A percentile compares a stretch with the other conserved stretches of the same genome.
Evolutionary conservation across 2,113 vertebrate genomes (phyloP).

Genomic region (Heliornis fulica): DNA sequence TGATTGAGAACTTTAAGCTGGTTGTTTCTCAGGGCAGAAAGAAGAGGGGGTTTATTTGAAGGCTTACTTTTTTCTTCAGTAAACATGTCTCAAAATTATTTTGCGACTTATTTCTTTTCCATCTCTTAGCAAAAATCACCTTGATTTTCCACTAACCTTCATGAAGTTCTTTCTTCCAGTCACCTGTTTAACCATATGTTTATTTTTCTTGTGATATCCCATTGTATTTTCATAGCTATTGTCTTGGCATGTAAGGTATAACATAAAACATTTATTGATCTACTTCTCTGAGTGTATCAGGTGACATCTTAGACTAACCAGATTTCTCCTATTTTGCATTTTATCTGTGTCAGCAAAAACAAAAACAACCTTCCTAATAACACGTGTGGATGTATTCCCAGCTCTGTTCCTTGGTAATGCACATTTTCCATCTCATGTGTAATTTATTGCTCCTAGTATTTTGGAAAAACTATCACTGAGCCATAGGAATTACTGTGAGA

Average conservation of each 20-base stretch:
- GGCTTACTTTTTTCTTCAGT: not conserved
- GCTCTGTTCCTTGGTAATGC: not conserved
- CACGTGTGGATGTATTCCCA: fast-evolving
- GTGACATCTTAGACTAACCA: slow-evolving; percentile 29
- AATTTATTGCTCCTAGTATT: slow-evolving; percentile 1
- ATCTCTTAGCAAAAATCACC: not conserved
- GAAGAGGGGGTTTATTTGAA: not conserved
- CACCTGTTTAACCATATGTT: slow-evolving; percentile 1
- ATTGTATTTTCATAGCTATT: slow-evolving; percentile 28
- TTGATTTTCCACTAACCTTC: not conserved
- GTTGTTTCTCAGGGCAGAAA: not conserved
- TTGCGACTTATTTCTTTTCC: not conserved
- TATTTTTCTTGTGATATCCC: not conserved
- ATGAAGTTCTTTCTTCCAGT: not conserved
- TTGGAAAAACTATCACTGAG: not conserved
- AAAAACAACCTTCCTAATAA: not conserved
- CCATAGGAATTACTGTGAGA: not conserved
- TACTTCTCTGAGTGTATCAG: not conserved
- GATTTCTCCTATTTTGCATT: slow-evolving; percentile 43
- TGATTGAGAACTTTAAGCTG: not conserved
- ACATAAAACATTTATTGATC: slow-evolving; percentile 42
- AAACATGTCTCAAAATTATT: not conserved
- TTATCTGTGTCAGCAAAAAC: not conserved
- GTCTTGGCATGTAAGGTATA: not conserved
- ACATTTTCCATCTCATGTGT: not conserved